phyloP scores from a whole-genome alignment of 1,140 invertebrate species.

The Aphelinus certus region DNA sequence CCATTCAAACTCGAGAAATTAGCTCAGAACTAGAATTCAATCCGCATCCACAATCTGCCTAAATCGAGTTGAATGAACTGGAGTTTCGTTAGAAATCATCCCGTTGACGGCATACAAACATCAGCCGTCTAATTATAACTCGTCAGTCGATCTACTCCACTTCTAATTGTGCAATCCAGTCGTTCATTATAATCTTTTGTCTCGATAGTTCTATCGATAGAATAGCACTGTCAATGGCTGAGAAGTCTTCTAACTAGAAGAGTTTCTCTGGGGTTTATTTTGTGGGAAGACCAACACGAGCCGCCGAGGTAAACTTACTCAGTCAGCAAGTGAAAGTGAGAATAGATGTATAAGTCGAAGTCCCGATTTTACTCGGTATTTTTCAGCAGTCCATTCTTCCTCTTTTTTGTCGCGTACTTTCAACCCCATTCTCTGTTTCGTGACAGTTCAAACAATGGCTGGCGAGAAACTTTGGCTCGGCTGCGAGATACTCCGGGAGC shows the following conservation, averaged over 20 bases:
- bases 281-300: too few species aligned
- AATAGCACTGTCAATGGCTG: too few species aligned
- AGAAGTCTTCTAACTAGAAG: too few species aligned
- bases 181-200: background rate
- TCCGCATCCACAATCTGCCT: conserved; percentile 13
- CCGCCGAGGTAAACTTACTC: background rate
- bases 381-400: background rate
- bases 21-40: conserved; percentile 31
- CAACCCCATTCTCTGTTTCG: too few species aligned
- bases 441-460: conserved; percentile 28
- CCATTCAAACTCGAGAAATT: background rate
- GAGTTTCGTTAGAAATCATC: background rate
- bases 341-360: background rate
- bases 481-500: conserved; percentile 14
- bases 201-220: too few species aligned
- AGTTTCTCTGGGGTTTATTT: too few species aligned
- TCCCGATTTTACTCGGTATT: conserved; percentile 2
- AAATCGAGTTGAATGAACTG: conserved; percentile 11
- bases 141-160: background rate
- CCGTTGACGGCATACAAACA: conserved; percentile 14
- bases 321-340: background rate
- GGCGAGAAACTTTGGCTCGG: conserved; percentile 28
- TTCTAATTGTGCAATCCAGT: background rate
- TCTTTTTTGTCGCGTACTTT: too few species aligned
- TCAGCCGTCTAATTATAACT: conserved; percentile 33